phyloP scores from a whole-genome alignment of 2,797 vertebrate species.

The Antrozous pallidus region DNA sequence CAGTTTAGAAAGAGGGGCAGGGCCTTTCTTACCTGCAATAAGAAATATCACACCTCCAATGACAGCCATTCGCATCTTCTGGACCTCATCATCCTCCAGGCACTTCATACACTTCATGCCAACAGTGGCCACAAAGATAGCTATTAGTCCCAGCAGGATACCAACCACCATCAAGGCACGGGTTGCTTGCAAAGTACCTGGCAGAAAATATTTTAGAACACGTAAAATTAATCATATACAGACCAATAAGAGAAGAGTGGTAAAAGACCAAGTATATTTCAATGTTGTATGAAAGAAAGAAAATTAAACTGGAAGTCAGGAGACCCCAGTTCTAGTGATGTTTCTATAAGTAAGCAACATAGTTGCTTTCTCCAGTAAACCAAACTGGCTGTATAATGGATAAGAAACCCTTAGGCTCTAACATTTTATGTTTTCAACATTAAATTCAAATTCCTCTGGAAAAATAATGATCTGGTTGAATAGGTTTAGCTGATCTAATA shows the following conservation, averaged over 20 bases:
- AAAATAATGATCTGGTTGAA: not conserved
- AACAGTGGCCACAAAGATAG: slow-evolving; percentile 82
- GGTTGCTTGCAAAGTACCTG: slow-evolving; percentile 88
- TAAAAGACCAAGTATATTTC: not conserved
- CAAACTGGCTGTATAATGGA: not conserved
- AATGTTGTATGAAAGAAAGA: not conserved
- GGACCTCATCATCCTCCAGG: slow-evolving; percentile 85
- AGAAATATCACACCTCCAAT: slow-evolving; percentile 88
- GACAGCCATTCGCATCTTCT: slow-evolving; percentile 87
- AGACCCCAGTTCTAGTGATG: not conserved
- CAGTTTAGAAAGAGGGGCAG: not conserved
- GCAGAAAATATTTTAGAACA: slow-evolving; percentile 24
- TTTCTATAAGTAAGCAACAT: not conserved
- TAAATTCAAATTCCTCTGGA: slow-evolving; percentile 1
- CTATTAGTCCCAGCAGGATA: slow-evolving; percentile 87
- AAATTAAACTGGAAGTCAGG: not conserved
- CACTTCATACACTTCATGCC: slow-evolving; percentile 96
- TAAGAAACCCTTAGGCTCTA: not conserved
- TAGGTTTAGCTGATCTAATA: not conserved
- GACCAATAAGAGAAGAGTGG: not conserved
- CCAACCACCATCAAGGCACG: slow-evolving; percentile 89
- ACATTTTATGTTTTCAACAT: not conserved
- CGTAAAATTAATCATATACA: not conserved
- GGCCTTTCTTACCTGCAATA: slow-evolving; percentile 84
- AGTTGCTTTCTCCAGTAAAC: not conserved